A percentile compares a stretch with the other conserved stretches of the same genome.
Conservation (phyloP, 2,888 invertebrate species). For the Andrena minutula region DNA sequence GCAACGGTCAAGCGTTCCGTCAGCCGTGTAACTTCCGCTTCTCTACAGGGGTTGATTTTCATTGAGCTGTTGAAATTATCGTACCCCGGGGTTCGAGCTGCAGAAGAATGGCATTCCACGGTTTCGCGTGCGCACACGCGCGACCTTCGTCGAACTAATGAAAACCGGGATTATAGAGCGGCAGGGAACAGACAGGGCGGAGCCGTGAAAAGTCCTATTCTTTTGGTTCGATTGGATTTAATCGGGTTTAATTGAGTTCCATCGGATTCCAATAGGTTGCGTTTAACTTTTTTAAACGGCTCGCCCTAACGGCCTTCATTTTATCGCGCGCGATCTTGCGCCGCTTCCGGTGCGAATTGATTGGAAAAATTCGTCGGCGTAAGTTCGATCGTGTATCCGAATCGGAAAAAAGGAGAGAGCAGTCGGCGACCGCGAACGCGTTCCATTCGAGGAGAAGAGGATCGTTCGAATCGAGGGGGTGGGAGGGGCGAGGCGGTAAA, state of each 20-base stretch:
- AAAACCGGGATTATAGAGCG: conserved; percentile 6
- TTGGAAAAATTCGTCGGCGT: conserved; percentile 19
- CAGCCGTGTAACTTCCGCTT: too few relatives aligned
- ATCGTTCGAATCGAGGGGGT: background rate
- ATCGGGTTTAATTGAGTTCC: conserved; percentile 58
- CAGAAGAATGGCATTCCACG: background rate
- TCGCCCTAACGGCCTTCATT: background rate
- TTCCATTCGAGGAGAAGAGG: conserved; percentile 14
- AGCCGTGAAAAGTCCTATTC: conserved; percentile 43
- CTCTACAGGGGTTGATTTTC: too few relatives aligned
- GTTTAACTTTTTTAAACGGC: conserved; percentile 38
- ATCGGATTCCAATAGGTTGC: conserved; percentile 49
- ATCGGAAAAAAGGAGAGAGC: background rate
- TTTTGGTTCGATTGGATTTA: conserved; percentile 49
- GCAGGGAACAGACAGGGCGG: background rate
- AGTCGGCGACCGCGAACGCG: background rate
- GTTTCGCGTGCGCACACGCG: conserved; percentile 18
- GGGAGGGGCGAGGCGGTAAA: conserved; percentile 14
- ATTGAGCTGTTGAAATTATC: background rate
- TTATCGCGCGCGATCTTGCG: conserved; percentile 25
- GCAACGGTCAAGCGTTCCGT: too few relatives aligned
- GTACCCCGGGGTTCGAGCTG: background rate
- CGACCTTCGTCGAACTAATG: conserved; percentile 9
- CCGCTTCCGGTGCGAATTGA: background rate
- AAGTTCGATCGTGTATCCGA: conserved; percentile 20